Evolutionary conservation across 2,888 invertebrate species (phyloP), one percentile per base, ranked within the genome.

Genomic region (Osedax frankpressi): DNA sequence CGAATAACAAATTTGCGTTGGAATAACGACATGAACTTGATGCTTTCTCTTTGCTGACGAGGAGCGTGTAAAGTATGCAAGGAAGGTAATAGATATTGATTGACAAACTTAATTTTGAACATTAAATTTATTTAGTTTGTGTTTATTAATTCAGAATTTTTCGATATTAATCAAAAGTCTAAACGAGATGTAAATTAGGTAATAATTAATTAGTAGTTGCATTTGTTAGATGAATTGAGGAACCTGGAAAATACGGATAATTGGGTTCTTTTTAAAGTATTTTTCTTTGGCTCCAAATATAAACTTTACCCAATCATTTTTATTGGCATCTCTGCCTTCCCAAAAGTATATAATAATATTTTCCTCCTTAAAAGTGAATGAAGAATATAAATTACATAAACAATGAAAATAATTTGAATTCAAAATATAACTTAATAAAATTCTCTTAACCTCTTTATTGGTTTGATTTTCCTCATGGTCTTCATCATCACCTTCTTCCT

Each of bases 321-420:
- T 97, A 76, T 92, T 90, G 1, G 97, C 97, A 81, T 94, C 92
- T 30, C 88, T 80, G 0, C 97, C 97, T 86, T 99, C 98, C 98
- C 98, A 98, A 87, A 99, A 99, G 86, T 98, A 98, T n/a, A 97
- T 96, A 70, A 95, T 92, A 86, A 94, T 95, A n/a, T n/a, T n/a
- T n/a, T n/a, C n/a, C n/a, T n/a, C n/a, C n/a, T n/a, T n/a, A n/a
- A n/a, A n/a, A n/a, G n/a, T n/a, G n/a, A n/a, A n/a, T n/a, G n/a
- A n/a, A n/a, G n/a, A n/a, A n/a, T n/a, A n/a, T n/a, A n/a, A n/a
- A n/a, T n/a, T n/a, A n/a, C n/a, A n/a, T n/a, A n/a, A n/a, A n/a
- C n/a, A n/a, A n/a, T n/a, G n/a, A n/a, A n/a, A n/a, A n/a, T n/a
- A n/a, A n/a, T n/a, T n/a, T n/a, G n/a, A n/a, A n/a, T n/a, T n/a